A percentile compares a stretch with the other conserved stretches of the same genome.
phyloP scores from a whole-genome alignment of 1,140 invertebrate species.

The Magallana ariakensis region DNA sequence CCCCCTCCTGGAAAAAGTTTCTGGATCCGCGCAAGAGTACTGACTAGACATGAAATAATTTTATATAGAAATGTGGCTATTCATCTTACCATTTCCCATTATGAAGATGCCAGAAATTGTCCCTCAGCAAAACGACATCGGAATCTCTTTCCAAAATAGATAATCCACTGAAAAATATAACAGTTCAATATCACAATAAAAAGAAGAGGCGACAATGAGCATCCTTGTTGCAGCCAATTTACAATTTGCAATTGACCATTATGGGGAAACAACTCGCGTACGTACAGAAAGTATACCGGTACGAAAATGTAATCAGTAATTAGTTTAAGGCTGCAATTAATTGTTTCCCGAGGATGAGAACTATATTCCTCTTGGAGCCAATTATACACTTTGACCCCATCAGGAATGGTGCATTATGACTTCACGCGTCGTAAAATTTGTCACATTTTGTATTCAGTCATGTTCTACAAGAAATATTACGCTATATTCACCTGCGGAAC shows the following conservation, averaged over 20 bases:
- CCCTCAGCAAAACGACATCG: background rate
- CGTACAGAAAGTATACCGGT: too few relatives aligned
- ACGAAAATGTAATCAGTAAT: too few relatives aligned
- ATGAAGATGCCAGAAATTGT: background rate
- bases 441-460: background rate
- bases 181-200: background rate
- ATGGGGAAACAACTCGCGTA: background rate
- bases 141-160: background rate
- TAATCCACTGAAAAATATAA: background rate
- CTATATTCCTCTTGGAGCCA: too few relatives aligned
- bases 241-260: background rate
- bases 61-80: too few relatives aligned
- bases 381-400: background rate
- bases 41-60: too few relatives aligned
- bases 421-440: background rate
- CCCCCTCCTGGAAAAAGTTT: too few relatives aligned
- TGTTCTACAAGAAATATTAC: slow-evolving; percentile 4
- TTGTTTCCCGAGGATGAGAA: too few relatives aligned
- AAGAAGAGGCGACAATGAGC: background rate
- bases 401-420: background rate
- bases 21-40: too few relatives aligned
- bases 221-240: background rate
- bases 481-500: background rate
- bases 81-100: slow-evolving; percentile 15
- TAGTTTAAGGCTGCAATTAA: too few relatives aligned